phyloP scores from a whole-genome alignment of 2,797 vertebrate species.

The Anableps anableps region DNA sequence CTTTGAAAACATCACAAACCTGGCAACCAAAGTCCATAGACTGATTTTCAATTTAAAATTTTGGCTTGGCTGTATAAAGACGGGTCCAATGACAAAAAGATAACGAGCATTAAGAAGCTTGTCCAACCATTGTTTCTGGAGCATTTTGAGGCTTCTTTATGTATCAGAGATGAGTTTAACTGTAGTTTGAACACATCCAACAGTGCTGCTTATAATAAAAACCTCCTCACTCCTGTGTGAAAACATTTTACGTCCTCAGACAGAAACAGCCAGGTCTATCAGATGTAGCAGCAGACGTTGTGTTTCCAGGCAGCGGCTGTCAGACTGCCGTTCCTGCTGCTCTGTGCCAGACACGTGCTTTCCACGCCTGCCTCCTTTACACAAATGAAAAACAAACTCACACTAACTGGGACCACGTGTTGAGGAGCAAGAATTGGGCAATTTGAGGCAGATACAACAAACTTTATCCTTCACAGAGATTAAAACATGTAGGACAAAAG shows the following conservation, averaged over 20 bases:
- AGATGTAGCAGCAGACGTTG: slow-evolving; percentile 41
- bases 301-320: slow-evolving; percentile 37
- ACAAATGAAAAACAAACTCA: slow-evolving; percentile 64
- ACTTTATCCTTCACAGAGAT: slow-evolving; percentile 23
- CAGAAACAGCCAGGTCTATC: slow-evolving; percentile 33
- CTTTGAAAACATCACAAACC: background rate
- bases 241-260: slow-evolving; percentile 10
- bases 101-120: background rate
- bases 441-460: slow-evolving; percentile 15
- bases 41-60: background rate
- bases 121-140: background rate
- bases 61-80: background rate
- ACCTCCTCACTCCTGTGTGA: background rate
- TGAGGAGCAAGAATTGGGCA: slow-evolving; percentile 46
- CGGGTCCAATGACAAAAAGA: background rate
- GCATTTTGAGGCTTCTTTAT: background rate
- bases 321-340: slow-evolving; percentile 43
- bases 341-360: slow-evolving; percentile 49
- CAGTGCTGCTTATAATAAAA: background rate
- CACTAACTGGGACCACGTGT: slow-evolving; percentile 20
- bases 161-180: background rate
- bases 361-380: slow-evolving; percentile 51
- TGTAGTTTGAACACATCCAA: slow-evolving; percentile 14
- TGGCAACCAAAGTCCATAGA: background rate
- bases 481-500: slow-evolving; percentile 23